These are phyloP conservation scores for Apamea monoglypha DNA, from an alignment of 2,888 invertebrate species.

Conservation along the genomic window DNA sequence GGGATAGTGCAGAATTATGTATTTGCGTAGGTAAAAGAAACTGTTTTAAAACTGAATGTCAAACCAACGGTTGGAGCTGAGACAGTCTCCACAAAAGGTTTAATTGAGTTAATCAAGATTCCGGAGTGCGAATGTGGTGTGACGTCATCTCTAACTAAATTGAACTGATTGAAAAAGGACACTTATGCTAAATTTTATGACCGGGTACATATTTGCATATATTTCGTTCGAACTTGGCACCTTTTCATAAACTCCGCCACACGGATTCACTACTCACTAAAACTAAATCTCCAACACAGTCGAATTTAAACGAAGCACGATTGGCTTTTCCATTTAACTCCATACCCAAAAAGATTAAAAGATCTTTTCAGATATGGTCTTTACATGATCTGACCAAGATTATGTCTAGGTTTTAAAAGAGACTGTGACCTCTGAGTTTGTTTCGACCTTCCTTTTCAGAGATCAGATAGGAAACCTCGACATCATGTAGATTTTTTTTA, in stretches of 20 bases:
- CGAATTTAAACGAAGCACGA: neutral
- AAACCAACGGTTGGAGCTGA: neutral
- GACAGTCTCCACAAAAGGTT: conserved; percentile 9
- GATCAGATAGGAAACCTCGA: too few species aligned
- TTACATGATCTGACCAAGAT: too few species aligned
- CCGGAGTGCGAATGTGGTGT: conserved; percentile 22
- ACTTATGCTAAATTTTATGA: neutral
- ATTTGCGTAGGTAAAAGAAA: conserved; percentile 7
- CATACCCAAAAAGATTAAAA: neutral
- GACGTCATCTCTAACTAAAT: conserved; percentile 28
- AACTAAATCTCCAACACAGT: neutral
- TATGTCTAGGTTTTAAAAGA: too few species aligned
- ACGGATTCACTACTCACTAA: neutral
- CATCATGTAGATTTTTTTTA: too few species aligned
- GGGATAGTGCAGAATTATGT: conserved; percentile 51
- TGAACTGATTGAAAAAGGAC: conserved; percentile 42
- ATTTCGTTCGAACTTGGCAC: neutral
- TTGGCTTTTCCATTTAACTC: neutral
- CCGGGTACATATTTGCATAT: neutral
- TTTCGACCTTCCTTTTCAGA: too few species aligned
- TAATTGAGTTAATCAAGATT: conserved; percentile 37
- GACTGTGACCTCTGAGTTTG: too few species aligned
- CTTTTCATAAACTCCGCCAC: neutral
- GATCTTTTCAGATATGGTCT: too few species aligned
- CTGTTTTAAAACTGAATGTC: neutral